Conservation (phyloP, 2,797 vertebrate genomes). For the Eulemur mongoz region DNA sequence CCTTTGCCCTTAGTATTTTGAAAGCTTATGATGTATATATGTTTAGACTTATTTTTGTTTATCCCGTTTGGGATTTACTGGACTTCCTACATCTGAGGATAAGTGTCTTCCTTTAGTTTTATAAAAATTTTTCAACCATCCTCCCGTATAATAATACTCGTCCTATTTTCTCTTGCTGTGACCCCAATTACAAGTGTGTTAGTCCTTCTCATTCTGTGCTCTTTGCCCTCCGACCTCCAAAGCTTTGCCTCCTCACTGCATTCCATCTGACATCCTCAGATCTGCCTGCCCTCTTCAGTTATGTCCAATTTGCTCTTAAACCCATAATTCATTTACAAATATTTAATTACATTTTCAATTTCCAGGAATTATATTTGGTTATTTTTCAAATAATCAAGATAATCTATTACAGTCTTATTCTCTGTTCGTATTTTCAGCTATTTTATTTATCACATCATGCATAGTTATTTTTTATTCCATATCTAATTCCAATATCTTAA, state of each 20-base stretch:
- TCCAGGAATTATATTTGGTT: background rate
- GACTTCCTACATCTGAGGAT: background rate
- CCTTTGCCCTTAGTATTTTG: background rate
- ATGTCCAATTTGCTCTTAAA: background rate
- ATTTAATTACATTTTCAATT: background rate
- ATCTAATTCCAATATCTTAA: background rate
- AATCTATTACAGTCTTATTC: background rate
- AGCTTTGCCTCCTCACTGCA: too few relatives aligned
- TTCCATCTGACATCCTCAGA: background rate
- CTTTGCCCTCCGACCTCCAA: rapidly evolving
- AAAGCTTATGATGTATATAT: background rate
- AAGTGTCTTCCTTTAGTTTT: background rate
- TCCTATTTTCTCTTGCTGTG: background rate
- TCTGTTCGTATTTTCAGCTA: background rate
- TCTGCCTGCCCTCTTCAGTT: background rate
- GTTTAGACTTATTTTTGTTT: background rate
- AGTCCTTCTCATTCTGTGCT: background rate
- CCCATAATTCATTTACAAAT: background rate
- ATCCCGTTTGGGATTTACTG: background rate
- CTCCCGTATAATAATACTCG: too few relatives aligned
- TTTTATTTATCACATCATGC: background rate
- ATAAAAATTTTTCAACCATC: background rate
- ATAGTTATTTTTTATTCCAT: background rate
- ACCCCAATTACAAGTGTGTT: too few relatives aligned
- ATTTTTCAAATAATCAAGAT: background rate